A percentile compares a stretch with the other conserved stretches of the same genome.
These are phyloP conservation scores for Acipenser transmontanus DNA, from an alignment of 2,797 vertebrate species.

Conservation along the genomic window DNA sequence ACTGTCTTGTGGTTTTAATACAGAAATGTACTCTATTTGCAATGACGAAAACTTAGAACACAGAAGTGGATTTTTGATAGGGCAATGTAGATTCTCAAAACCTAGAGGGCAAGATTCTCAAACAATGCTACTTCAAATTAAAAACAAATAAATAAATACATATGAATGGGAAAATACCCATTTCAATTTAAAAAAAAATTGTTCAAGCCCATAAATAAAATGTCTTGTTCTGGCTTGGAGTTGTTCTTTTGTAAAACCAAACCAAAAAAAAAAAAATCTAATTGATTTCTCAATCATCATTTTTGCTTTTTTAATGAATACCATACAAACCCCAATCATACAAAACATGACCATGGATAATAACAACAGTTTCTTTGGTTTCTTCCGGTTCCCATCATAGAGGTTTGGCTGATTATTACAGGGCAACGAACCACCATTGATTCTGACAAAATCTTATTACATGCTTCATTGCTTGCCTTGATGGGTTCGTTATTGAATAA, in stretches of 20 bases:
- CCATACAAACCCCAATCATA: slow-evolving; percentile 27
- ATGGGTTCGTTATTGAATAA: slow-evolving; percentile 15
- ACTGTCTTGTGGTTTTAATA: slow-evolving; percentile 1
- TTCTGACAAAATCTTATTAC: slow-evolving; percentile 31
- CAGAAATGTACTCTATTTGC: too few relatives aligned
- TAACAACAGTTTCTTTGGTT: slow-evolving; percentile 19
- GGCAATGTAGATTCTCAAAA: not conserved
- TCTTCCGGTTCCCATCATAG: slow-evolving; percentile 10
- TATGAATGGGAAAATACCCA: too few relatives aligned
- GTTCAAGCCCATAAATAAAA: too few relatives aligned
- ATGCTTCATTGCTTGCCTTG: slow-evolving; percentile 28
- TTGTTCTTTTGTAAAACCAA: not conserved
- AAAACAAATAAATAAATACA: too few relatives aligned
- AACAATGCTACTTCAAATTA: slow-evolving; percentile 3
- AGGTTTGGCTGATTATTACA: slow-evolving; percentile 25
- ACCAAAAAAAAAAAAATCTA: slow-evolving; percentile 33
- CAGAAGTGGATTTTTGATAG: not conserved
- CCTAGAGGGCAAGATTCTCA: not conserved
- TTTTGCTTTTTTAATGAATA: slow-evolving; percentile 36
- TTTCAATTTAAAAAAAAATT: too few relatives aligned
- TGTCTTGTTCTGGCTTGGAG: too few relatives aligned
- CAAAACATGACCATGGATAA: slow-evolving; percentile 28
- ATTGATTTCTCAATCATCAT: slow-evolving; percentile 32
- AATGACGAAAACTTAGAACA: not conserved
- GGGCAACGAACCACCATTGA: slow-evolving; percentile 27